Evolutionary conservation across 2,888 invertebrate genomes (phyloP).

Genomic region (Machimus rusticus): DNA sequence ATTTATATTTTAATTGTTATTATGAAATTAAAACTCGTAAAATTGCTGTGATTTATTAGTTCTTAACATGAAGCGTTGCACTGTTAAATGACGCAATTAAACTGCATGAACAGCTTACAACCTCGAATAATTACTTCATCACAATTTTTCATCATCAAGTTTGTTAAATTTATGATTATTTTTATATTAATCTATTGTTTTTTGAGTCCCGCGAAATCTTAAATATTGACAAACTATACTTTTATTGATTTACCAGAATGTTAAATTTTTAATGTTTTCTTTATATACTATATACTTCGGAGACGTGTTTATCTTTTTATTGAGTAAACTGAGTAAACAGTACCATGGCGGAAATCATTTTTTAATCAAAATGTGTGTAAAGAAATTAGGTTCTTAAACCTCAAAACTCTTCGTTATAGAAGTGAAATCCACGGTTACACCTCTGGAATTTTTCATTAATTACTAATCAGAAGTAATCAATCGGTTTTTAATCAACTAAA

Average conservation of each 20-base stretch:
- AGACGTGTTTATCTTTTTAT: no score
- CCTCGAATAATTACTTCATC: not conserved
- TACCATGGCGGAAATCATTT: no score
- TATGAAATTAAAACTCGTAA: not conserved
- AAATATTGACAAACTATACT: not conserved
- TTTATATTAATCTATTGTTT: not conserved
- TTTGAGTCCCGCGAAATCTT: not conserved
- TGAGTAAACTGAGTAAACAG: no score
- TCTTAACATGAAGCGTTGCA: not conserved
- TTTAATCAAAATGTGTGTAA: no score
- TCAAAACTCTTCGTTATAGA: no score
- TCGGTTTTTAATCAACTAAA: no score
- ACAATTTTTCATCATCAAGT: not conserved
- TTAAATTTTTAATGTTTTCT: not conserved
- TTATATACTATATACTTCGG: no score
- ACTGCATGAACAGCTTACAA: not conserved
- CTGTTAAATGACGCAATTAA: not conserved
- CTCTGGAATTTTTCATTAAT: no score
- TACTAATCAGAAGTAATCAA: no score
- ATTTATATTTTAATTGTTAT: conserved; percentile 16
- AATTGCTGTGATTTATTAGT: not conserved
- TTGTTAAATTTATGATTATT: not conserved
- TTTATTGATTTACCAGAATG: not conserved
- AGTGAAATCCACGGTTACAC: no score
- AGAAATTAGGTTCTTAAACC: no score